Evolutionary conservation across 2,797 vertebrate genomes (phyloP), one percentile per base, ranked within the genome.

Genomic region (Manis pentadactyla): DNA sequence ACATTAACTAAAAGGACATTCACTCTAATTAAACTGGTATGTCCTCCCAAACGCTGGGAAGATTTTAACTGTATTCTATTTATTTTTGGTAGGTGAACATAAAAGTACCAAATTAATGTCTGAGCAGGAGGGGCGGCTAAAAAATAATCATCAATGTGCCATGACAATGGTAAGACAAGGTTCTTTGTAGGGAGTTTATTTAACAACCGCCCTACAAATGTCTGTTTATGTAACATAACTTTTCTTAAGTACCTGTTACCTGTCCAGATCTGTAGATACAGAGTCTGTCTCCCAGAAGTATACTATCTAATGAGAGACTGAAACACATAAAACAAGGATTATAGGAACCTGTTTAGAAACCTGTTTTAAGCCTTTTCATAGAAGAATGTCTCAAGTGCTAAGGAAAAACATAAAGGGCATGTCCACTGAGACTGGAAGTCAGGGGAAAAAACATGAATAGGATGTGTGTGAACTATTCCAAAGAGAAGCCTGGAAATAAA

Each of bases 1-100:
- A 93, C 2, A 3, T 74, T 63, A 46, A 84, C 0, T 1, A 68
- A 51, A 92, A 95, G 51, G 23, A 78, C 25, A 53, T 74, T 46
- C 71, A 86, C n/a, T 42, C 69, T 68, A 81, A 87, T 86, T 87
- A n/a, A 42, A 95, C 83, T 31, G 79, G 29, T 39, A n/a, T 42
- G 23, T 15, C 68, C 51, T 96, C 77, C 49, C 59, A 59, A 81
- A 84, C 23, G 68, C 34, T 39, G 61, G 78, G 39, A 51, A 87
- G 51, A 91, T 27, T 75, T 66, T 68, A 64, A 83, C 59, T 64
- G 59, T 29, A 64, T 17, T 64, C 59, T 83, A 63, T 81, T 21
- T 64, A 21, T 88, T 63, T 61, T 57, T 82, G 34, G 25, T 49
- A 73, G 81, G 3, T 55, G 49, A 94, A 92, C 27, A 64, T 3